Evolutionary conservation across 2,797 vertebrate genomes (phyloP), one percentile per base, ranked within the genome.

Genomic region (Typhlichthys eigenmanni): DNA sequence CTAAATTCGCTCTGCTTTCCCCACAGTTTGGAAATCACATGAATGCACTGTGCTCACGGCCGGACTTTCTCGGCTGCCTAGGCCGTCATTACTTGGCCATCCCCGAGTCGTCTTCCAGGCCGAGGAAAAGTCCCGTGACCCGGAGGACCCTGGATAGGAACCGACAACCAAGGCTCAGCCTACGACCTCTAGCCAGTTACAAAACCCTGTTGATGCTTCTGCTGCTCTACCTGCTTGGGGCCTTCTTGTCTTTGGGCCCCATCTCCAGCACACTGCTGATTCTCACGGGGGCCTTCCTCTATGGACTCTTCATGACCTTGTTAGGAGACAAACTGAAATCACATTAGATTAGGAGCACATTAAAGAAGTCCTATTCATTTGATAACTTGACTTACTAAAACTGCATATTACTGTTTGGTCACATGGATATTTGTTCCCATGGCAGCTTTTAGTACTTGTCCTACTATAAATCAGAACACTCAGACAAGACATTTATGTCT

Each of bases 141-240:
- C 71, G 51, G 16, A 87, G 48, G 4, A 2, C 3, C 0, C 12
- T 55, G 0, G 84, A 78, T 16, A 12, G 67, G 47, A 67, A 47
- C 34, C 75, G 59, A 0, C 87, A 70, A 5, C 92, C 95, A 0
- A 80, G 95, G 29, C 88, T 99, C 68, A 96, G 95, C 65, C 91
- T 99, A 61, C 92, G 97, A 0, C 89, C 84, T 32, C 88, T 99
- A 82, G 96, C 94, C 60, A 98, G 94, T 89, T 98, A 97, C 90
- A 86, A 91, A 64, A 95, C 92, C 0, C 85, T 98, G 0, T 19
- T 93, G 47, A 79, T 89, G 0, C 68, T 96, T 60, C 57, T 95
- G 47, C 60, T 95, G 50, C 54, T 91, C 70, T 96, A 95, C 79
- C 49, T 89, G 13, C 0, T 92, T 0, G 93, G 93, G 13, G 90